Base-by-base conservation (phyloP, 2,113 vertebrate genomes). In the Theropithecus gelada region DNA sequence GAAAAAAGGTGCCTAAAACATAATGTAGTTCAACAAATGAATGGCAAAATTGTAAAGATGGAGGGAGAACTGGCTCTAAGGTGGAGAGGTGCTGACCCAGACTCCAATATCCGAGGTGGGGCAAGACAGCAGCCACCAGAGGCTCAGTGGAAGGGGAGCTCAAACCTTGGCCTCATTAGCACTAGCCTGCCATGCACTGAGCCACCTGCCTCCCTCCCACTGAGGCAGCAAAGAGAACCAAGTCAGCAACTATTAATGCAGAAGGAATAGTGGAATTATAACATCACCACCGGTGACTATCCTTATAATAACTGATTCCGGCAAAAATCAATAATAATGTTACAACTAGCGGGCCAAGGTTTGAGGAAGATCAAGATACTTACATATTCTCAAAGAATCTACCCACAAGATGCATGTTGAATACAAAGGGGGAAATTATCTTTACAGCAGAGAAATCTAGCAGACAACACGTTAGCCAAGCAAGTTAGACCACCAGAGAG, bases 131-230 rank as follows among this genome's bases (percentile, higher is more conserved):
- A 1, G 76, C 75, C 0, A 0, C 22, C 59, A 8, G 23, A 89
- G 32, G 83, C 55, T 40, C 50, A 3, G 0, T 30, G 38, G 1
- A n/a, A 50, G 38, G 64, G 64, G 22, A 8, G 11, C 81, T n/a
- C 70, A 3, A 30, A 3, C 40, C 57, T 27, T 0, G 3, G 27
- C 13, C 70, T 72, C 61, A 0, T n/a, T 64, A 30, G 43, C 43
- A 14, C 66, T 43, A 18, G 82, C 48, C 55, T 70, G 16, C 20
- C 3, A 48, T n/a, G 38, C n/a, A 2, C 40, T 8, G 52, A 86
- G 85, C 57, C 83, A 20, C 0, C 30, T 4, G 76, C 82, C 35
- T 88, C 52, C n/a, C 79, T n/a, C 72, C 27, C n/a, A 1, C 50
- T 6, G 45, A 86, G 38, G 45, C 61, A 20, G 93, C 48, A n/a